Evolutionary conservation across 2,888 invertebrate genomes (phyloP), one percentile per base, ranked within the genome.

Genomic region (Myopa testacea): DNA sequence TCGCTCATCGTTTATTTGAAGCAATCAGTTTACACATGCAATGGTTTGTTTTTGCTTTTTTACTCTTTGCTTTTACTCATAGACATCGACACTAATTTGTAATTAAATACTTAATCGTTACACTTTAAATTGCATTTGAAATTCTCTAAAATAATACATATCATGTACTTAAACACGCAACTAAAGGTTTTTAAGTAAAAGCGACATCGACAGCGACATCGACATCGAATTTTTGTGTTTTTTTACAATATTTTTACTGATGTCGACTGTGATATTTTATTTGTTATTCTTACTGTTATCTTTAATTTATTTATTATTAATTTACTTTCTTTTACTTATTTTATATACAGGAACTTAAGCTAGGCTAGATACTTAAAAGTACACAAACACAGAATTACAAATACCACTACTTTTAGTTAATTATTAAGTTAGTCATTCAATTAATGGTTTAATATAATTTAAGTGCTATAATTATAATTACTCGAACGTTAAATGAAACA

Each of bases 341-440:
- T 82, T 88, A 88, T 88, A 82, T 88, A 88, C 88, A 88, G 88
- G 87, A 88, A 88, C 88, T 87, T 85, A 87, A 38, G 34, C 65
- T 75, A 72, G 19, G 76, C 63, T 75, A 72, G 62, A 26, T 69
- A 67, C 67, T 78, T 77, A 76, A 50, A 84, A 83, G 80, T 85
- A 84, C 83, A 85, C 85, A 87, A 83, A 84, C 84, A 84, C 85
- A 87, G 82, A 79, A 78, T 79, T 74, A 70, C 50, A 68, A 83
- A 83, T 82, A 84, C 84, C 69, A 55, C 77, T 73, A 65, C 65
- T 16, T 34, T 45, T 63, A 40, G 40, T 69, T 40, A 69, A 69
- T 45, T 38, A 19, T n/a, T 73, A 14, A 62, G 34, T 45, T 62
- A 19, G 34, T 62, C 62, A 62, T 10, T 62, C 8, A 8, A 19